Evolutionary conservation across 2,888 invertebrate genomes (phyloP).

Genomic region (Ypsolopha scabrella): DNA sequence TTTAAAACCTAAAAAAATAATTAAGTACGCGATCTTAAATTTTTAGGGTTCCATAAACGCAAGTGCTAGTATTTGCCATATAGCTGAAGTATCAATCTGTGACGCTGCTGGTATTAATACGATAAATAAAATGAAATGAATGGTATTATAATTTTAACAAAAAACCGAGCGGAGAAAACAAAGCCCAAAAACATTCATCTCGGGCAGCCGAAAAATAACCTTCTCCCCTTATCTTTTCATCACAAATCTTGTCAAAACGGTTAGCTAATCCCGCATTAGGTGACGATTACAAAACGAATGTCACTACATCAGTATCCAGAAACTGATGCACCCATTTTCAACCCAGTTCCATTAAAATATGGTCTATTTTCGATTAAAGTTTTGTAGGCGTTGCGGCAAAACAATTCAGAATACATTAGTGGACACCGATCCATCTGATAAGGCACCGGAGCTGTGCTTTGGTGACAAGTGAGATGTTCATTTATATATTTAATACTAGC

Average conservation of each 20-base stretch:
- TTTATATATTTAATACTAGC: slow-evolving; percentile 24
- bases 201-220: slow-evolving; percentile 12
- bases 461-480: slow-evolving; percentile 61
- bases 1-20: no score
- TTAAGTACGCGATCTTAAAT: no score
- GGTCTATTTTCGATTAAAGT: slow-evolving; percentile 13
- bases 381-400: slow-evolving; percentile 25
- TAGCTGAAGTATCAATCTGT: no score
- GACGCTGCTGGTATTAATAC: no score
- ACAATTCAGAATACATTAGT: slow-evolving; percentile 54
- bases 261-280: slow-evolving; percentile 64
- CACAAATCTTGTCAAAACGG: slow-evolving; percentile 65
- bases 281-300: slow-evolving; percentile 61
- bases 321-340: slow-evolving; percentile 10
- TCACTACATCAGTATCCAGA: slow-evolving; percentile 6
- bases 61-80: no score
- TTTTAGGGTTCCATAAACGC: no score
- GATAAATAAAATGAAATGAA: no score
- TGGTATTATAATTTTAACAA: no score
- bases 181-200: background rate
- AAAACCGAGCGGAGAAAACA: background rate
- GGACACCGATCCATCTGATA: slow-evolving; percentile 66
- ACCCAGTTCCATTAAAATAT: slow-evolving; percentile 16
- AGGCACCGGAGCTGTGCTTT: slow-evolving; percentile 43
- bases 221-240: slow-evolving; percentile 40